Evolutionary conservation across 1,140 invertebrate genomes (phyloP), one percentile per base, ranked within the genome.

Genomic region (Phortica variegata): DNA sequence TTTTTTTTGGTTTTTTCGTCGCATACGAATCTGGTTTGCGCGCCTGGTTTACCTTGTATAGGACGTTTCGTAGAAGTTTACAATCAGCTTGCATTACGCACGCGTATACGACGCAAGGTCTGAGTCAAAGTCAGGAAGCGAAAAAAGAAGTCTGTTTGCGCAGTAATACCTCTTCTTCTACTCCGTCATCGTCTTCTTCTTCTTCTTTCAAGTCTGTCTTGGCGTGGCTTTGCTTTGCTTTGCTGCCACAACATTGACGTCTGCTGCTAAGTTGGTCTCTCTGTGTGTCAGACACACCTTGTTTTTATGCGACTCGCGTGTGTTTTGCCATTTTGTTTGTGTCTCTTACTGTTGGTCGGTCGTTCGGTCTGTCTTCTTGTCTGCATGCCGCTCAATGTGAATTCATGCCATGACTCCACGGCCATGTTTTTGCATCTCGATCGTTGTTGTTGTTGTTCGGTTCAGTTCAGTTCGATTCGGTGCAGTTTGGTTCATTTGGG

Each of bases 31-130:
- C 63, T 68, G 65, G 63, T 68, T 38, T 38, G 12, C 6, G 12
- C 12, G 13, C 8, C 36, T 15, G 6, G 36, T 38, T 68, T 68
- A 63, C 63, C 63, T 68, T 68, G 65, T 47, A 32, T 18, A 48
- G 36, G 36, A 19, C 20, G 56, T 40, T 45, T 38, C 39, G 48
- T 44, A 19, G 42, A 26, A 20, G 47, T 15, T 34, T 7, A 18
- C 18, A 41, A 36, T 33, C 7, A 26, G 33, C 1, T 16, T 16
- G 33, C 36, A 17, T 17, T 21, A 34, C 4, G 33, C 33, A 15
- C 10, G 10, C 12, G 6, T 10, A 15, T 15, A 34, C 8, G 33
- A 29, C 12, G 26, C 26, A 12, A 7, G 6, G 26, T 29, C 26
- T 29, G 5, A 15, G 33, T 5, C 33, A 34, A n/a, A n/a, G 26